Evolutionary conservation across 2,113 vertebrate species (phyloP).

Genomic region (Carlito syrichta): DNA sequence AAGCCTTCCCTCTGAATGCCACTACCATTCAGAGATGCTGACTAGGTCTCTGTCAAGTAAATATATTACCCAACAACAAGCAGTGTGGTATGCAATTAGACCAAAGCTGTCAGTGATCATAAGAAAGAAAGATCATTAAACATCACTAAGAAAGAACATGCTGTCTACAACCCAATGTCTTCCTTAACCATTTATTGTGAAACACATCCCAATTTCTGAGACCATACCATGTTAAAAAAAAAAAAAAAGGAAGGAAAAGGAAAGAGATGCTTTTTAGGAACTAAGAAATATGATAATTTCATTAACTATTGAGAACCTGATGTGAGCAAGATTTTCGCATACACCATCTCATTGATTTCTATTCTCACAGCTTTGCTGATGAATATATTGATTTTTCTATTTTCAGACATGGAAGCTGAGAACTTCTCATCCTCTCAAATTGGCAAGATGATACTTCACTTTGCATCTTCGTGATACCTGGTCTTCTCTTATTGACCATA

Average conservation of each 20-base stretch:
- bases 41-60: neutral
- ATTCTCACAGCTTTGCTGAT: neutral
- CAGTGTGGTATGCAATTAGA: fast-evolving
- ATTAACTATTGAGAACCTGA: neutral
- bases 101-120: neutral
- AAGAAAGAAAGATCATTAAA: neutral
- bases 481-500: neutral
- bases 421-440: neutral
- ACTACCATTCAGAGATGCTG: fast-evolving
- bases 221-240: neutral
- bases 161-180: neutral
- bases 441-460: fast-evolving
- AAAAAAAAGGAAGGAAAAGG: neutral
- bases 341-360: neutral
- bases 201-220: neutral
- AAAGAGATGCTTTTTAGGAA: neutral
- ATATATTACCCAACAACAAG: neutral
- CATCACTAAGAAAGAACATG: neutral
- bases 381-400: neutral
- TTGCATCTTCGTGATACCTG: no score
- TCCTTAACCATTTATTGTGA: neutral
- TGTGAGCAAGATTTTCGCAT: neutral
- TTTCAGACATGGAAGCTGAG: neutral
- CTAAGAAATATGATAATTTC: no score
- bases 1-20: neutral